These are phyloP conservation scores for Pteropus rufus DNA, from an alignment of 2,797 vertebrate species.

Conservation along the genomic window DNA sequence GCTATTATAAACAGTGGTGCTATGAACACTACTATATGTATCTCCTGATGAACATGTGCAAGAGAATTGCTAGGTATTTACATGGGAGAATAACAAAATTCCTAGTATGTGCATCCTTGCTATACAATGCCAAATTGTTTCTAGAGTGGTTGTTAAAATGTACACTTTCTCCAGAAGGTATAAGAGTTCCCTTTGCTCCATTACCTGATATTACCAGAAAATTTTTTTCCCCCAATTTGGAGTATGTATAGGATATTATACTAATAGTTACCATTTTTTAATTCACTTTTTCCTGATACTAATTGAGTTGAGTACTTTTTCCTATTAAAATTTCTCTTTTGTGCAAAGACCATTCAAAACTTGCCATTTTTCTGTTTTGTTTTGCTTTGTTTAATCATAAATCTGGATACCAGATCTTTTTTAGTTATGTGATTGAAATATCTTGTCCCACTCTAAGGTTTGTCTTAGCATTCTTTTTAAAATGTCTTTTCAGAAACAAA, in stretches of 20 bases:
- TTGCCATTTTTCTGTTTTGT: neutral
- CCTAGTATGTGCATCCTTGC: neutral
- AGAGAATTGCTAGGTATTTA: neutral
- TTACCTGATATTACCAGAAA: neutral
- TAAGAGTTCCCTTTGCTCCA: neutral
- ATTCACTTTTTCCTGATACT: neutral
- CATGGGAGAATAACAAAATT: neutral
- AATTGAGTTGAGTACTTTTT: neutral
- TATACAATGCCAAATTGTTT: neutral
- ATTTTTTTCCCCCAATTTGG: neutral
- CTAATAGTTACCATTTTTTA: neutral
- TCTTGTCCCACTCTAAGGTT: neutral
- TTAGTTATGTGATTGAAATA: neutral
- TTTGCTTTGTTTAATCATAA: neutral
- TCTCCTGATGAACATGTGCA: neutral
- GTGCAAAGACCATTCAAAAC: neutral
- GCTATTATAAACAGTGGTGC: neutral
- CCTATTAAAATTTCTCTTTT: neutral
- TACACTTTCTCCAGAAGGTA: neutral
- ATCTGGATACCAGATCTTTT: neutral
- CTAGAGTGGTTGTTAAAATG: neutral
- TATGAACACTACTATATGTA: neutral
- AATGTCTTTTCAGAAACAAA: neutral
- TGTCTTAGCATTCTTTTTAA: neutral
- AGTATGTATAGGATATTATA: neutral